Evolutionary conservation across 2,888 invertebrate genomes (phyloP).

Genomic region (Nomada ferruginata): DNA sequence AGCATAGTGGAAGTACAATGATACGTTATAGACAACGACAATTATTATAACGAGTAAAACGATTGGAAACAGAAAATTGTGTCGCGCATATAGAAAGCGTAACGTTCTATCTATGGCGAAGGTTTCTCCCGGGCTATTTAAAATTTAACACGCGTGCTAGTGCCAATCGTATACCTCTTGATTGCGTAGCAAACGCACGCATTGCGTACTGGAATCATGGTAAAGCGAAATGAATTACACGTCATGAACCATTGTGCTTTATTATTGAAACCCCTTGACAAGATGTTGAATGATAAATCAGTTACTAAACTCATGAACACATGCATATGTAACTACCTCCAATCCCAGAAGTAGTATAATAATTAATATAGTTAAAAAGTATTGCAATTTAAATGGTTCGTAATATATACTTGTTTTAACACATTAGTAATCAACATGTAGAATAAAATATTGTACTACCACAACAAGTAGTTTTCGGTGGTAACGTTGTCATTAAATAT

Average conservation of each 20-base stretch:
- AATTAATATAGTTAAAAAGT: not conserved
- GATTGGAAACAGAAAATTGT: conserved; percentile 16
- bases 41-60: too few relatives aligned
- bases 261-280: not conserved
- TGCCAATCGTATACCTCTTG: not conserved
- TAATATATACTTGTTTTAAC: not conserved
- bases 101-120: conserved; percentile 16
- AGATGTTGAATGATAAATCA: not conserved
- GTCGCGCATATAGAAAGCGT: conserved; percentile 33
- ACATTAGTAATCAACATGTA: too few relatives aligned
- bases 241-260: not conserved
- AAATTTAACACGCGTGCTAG: conserved; percentile 32
- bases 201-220: conserved; percentile 1
- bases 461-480: not conserved
- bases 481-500: too few relatives aligned
- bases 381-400: not conserved
- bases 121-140: conserved; percentile 39
- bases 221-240: not conserved
- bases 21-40: too few relatives aligned
- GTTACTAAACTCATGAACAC: too few relatives aligned
- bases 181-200: conserved; percentile 17
- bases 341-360: too few relatives aligned
- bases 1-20: too few relatives aligned
- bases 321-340: too few relatives aligned
- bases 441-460: conserved; percentile 26